Base-by-base conservation (phyloP, 2,797 vertebrate genomes). In the Sebastes elongatus region DNA sequence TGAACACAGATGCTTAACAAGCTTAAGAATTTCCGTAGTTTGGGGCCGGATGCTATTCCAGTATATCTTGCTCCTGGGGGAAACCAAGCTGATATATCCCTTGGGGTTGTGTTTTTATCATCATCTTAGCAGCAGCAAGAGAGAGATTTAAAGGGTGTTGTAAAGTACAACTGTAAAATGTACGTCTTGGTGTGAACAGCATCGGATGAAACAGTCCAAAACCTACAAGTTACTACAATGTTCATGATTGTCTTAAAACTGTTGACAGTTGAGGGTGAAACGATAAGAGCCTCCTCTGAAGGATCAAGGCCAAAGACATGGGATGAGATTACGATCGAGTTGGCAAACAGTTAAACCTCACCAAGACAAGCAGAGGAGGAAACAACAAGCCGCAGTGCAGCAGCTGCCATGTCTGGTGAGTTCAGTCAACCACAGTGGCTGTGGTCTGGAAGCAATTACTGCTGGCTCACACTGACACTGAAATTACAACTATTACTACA, bases 1-100 rank as follows among this genome's bases (percentile, higher is more conserved):
- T 71, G 64, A 81, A 79, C 71, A 82, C 79, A 88, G 84, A 91
- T 89, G 86, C 78, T 89, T 86, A 87, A 88, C 85, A 84, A 81
- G 81, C 82, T 73, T 59, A 92, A 90, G 85, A 86, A 91, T 92
- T 91, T 94, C 87, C 75, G 18, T 85, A 82, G 55, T 82, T 82
- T 81, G 18, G 23, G 57, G 80, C 85, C 84, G 59, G 84, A 91
- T 90, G 86, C 87, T 90, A 65, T 86, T 89, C 76, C 64, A 85
- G 84, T 74, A 46, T 87, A 53, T 84, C 60, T 76, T 55, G 53
- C 69, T 88, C 90, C 83, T 78, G 1, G 67, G 91, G 88, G 86
- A 90, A 86, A 62, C 49, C 30, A 25, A 82, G 74, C 73, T 81
- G 30, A 76, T 82, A 77, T 46, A 66, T 87, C 88, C 89, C 68